These are phyloP conservation scores for Merops nubicus DNA, from an alignment of 2,113 vertebrate genomes.

Conservation along the genomic window DNA sequence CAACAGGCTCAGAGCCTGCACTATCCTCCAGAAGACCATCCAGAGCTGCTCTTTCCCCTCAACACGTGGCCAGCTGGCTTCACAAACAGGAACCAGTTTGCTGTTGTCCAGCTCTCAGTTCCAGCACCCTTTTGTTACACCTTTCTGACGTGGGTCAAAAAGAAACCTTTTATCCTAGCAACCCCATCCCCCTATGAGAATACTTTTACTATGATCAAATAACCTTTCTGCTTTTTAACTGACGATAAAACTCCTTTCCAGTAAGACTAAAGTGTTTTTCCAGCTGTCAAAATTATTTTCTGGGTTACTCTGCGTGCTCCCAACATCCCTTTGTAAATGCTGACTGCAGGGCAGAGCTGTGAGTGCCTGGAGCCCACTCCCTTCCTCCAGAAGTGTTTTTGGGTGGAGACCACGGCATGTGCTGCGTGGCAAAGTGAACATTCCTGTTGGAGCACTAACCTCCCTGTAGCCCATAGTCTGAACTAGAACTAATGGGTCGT, in stretches of 20 bases:
- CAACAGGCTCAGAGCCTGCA: not conserved
- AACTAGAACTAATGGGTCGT: slow-evolving; percentile 5
- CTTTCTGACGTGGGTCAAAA: not conserved
- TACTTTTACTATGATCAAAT: not conserved
- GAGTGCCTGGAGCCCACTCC: slow-evolving; percentile 5
- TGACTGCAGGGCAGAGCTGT: not conserved
- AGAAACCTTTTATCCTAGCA: not conserved
- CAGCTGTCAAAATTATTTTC: slow-evolving; percentile 44
- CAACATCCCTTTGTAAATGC: slow-evolving; percentile 33
- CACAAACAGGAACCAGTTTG: not conserved
- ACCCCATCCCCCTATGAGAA: not conserved
- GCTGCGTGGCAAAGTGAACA: not conserved
- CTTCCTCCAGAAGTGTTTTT: slow-evolving; percentile 46
- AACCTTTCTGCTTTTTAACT: not conserved
- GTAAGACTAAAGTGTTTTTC: slow-evolving; percentile 22
- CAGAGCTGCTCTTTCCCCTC: not conserved
- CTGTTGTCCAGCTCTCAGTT: not conserved
- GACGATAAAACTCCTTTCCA: not conserved
- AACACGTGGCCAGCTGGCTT: accelerated
- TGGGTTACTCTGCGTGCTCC: not conserved
- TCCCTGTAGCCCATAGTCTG: not conserved
- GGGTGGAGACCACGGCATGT: slow-evolving; percentile 20
- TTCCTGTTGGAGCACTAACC: not conserved
- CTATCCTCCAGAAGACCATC: not conserved
- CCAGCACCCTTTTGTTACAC: not conserved